Evolutionary conservation across 2,797 vertebrate species (phyloP), one percentile per base, ranked within the genome.

Genomic region (Girardinus metallicus): DNA sequence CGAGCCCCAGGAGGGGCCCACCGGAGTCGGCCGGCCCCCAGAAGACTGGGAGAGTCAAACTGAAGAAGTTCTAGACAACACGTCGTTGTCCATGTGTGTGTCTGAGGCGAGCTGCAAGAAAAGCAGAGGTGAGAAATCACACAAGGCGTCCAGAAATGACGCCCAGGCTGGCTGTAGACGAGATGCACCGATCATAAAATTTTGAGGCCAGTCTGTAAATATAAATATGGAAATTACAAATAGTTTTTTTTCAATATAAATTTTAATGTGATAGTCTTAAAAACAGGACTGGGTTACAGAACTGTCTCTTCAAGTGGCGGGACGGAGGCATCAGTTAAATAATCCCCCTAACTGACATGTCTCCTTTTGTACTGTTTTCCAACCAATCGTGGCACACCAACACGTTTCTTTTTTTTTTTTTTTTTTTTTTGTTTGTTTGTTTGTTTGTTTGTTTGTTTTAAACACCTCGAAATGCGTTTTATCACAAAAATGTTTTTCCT

Each of bases 71-170:
- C 92, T 94, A 5, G 96, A 97, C 26, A 81, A 96, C 46, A 89
- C 96, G 0, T 97, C 96, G n/a, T 96, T 97, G 26, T 99, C 97
- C 60, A 88, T 97, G 90, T 97, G 97, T 41, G 92, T 97, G 70
- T 97, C 97, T 0, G 98, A 99, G 94, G 95, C 94, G 0, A 96
- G 91, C 80, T 95, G 96, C 90, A 98, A 97, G 93, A 99, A 98
- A 92, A 95, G 93, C 29, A 97, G 97, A 98, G 97, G 98, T 99
- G 94, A 80, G 87, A 26, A 26, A 49, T 71, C 83, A 26, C 75
- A 15, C 34, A 26, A 9, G 44, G 9, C 5, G 6, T 62, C 21
- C 49, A 53, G 49, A 47, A 18, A 47, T 47, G 16, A 18, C 46
- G 13, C 46, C 3, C 3, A 39, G 39, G 9, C 18, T 41, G 21